phyloP scores from a whole-genome alignment of 2,888 invertebrate species.

The Caenorhabditis wallacei region DNA sequence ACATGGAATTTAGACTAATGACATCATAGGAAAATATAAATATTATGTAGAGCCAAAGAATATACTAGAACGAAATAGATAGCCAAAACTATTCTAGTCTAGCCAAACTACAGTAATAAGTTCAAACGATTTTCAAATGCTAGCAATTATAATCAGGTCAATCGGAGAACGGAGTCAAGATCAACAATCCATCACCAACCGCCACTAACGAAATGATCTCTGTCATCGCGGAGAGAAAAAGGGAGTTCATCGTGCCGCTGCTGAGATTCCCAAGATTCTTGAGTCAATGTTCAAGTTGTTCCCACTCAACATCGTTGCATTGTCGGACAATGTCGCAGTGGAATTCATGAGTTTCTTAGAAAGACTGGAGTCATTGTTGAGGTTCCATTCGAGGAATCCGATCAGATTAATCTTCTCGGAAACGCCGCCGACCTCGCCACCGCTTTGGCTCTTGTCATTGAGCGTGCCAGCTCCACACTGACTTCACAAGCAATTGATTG shows the following conservation, averaged over 20 bases:
- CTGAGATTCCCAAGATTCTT: slow-evolving; percentile 91
- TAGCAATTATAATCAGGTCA: no score
- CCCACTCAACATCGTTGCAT: slow-evolving; percentile 98
- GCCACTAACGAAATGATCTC: slow-evolving; percentile 92
- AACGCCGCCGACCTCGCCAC: slow-evolving; percentile 93
- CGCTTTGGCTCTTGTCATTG: slow-evolving; percentile 86
- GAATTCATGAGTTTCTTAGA: slow-evolving; percentile 95
- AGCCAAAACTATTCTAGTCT: no score
- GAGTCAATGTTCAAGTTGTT: slow-evolving; percentile 87
- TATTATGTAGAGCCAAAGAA: no score
- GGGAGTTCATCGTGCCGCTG: slow-evolving; percentile 92
- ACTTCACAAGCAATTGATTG: slow-evolving; percentile 98
- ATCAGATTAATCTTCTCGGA: slow-evolving; percentile 93
- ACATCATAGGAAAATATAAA: no score
- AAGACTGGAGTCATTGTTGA: slow-evolving; percentile 96
- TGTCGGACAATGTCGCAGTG: slow-evolving; percentile 93
- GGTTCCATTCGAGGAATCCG: slow-evolving; percentile 90
- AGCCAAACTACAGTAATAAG: no score
- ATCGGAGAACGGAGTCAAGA: slow-evolving; percentile 89
- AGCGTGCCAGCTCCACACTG: slow-evolving; percentile 90
- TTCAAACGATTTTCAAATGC: no score
- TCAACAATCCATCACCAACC: slow-evolving; percentile 95
- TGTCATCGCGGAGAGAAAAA: slow-evolving; percentile 97
- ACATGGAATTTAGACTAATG: no score
- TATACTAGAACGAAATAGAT: no score